A percentile compares a stretch with the other conserved stretches of the same genome.
Conservation (phyloP, 1,140 invertebrate species). For the Apis cerana region DNA sequence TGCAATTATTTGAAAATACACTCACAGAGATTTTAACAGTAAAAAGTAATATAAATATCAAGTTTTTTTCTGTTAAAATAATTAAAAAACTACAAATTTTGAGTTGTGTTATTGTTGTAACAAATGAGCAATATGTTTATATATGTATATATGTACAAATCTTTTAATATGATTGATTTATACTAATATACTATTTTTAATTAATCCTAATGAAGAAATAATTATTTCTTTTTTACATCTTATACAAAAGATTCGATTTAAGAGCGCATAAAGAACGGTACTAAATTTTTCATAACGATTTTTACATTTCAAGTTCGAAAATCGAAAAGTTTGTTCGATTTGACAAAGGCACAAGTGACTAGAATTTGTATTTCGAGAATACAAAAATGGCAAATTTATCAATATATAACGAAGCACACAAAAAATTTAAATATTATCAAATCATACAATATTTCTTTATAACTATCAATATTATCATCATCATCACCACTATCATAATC, state of each 20-base stretch:
- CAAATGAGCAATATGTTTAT: too few species aligned
- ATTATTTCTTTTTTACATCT: background rate
- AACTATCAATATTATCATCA: background rate
- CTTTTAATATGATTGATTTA: background rate
- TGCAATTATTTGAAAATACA: too few species aligned
- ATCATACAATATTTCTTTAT: conserved; percentile 15
- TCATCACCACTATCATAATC: background rate
- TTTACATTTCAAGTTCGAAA: background rate
- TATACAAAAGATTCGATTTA: background rate
- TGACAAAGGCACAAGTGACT: conserved; percentile 3
- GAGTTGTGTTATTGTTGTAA: too few species aligned
- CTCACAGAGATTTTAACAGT: too few species aligned
- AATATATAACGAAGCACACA: background rate
- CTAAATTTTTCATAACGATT: background rate
- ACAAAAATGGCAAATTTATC: conserved; percentile 16
- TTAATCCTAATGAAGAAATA: background rate
- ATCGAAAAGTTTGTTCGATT: conserved; percentile 2
- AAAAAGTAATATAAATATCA: too few species aligned
- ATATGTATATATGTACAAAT: background rate
- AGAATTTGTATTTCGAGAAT: conserved; percentile 12
- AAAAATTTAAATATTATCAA: conserved; percentile 7
- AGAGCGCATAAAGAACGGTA: background rate
- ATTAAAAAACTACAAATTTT: too few species aligned
- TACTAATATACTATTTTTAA: background rate
- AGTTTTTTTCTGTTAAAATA: too few species aligned